phyloP scores from a whole-genome alignment of 2,797 vertebrate genomes.

The Clarias platycephalus region DNA sequence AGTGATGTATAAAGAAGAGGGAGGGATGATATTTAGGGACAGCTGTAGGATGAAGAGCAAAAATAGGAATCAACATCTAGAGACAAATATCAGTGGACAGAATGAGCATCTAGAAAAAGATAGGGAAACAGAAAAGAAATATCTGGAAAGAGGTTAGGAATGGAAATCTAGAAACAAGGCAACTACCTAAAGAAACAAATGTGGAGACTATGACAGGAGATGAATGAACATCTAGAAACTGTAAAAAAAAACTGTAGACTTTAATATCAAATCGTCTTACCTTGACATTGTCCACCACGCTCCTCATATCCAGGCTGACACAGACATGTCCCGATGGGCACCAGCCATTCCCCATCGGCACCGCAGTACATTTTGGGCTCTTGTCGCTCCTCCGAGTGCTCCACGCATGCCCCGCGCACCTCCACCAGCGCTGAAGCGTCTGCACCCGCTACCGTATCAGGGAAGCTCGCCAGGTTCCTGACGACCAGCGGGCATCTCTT shows the following conservation, averaged over 20 bases:
- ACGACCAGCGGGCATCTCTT: slow-evolving; percentile 93
- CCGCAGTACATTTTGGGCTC: slow-evolving; percentile 99
- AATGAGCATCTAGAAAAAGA: not conserved
- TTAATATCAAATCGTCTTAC: slow-evolving; percentile 71
- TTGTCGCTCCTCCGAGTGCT: slow-evolving; percentile 96
- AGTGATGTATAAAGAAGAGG: not conserved
- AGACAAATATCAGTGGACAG: not conserved
- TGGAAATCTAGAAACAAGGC: not conserved
- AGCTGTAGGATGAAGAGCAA: not conserved
- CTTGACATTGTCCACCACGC: slow-evolving; percentile 89
- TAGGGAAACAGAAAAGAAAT: not conserved
- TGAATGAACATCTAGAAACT: not conserved
- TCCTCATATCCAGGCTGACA: slow-evolving; percentile 96
- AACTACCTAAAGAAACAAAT: too few relatives aligned
- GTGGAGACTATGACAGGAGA: too few relatives aligned
- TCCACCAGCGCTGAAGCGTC: slow-evolving; percentile 96
- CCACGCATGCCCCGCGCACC: slow-evolving; percentile 93
- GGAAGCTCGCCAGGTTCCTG: slow-evolving; percentile 93
- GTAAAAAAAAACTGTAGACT: not conserved
- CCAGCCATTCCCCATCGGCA: slow-evolving; percentile 96
- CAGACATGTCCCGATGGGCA: slow-evolving; percentile 95
- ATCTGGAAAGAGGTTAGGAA: not conserved
- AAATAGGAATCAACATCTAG: not conserved
- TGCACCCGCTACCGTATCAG: slow-evolving; percentile 91
- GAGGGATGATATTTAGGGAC: not conserved